These are phyloP conservation scores for Piaya cayana DNA, from an alignment of 2,113 vertebrate genomes.

Conservation along the genomic window DNA sequence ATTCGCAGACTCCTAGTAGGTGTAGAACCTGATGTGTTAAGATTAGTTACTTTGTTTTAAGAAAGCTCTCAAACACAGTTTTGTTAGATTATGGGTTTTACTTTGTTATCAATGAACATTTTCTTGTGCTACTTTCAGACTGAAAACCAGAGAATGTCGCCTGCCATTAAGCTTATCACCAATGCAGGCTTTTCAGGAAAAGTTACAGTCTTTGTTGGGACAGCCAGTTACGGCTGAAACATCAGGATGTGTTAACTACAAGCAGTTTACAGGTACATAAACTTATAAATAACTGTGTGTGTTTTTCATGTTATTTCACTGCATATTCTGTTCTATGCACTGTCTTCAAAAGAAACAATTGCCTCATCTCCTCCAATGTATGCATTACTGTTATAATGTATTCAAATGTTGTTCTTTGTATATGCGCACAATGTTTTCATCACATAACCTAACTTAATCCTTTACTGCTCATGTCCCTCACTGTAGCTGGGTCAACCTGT, in stretches of 20 bases:
- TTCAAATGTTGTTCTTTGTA: neutral
- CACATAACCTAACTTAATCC: neutral
- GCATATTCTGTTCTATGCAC: neutral
- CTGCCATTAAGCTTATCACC: constrained; percentile 82
- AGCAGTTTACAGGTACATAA: constrained; percentile 80
- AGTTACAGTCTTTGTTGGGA: constrained; percentile 82
- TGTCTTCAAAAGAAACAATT: neutral
- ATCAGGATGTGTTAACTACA: constrained; percentile 40
- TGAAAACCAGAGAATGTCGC: constrained; percentile 66
- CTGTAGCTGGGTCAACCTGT: neutral
- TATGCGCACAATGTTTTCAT: neutral
- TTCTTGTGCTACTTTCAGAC: constrained; percentile 71
- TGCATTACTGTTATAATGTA: neutral
- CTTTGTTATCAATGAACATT: neutral
- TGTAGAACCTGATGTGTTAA: neutral
- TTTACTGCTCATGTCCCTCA: neutral
- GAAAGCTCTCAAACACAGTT: neutral
- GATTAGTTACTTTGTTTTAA: neutral
- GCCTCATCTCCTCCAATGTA: rapidly evolving
- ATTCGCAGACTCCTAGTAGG: neutral
- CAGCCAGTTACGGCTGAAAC: constrained; percentile 62
- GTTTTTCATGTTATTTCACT: neutral
- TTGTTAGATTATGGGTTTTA: neutral
- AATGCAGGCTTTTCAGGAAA: constrained; percentile 83
- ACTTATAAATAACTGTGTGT: neutral